phyloP scores from a whole-genome alignment of 2,113 vertebrate species.

The Haemorhous mexicanus region DNA sequence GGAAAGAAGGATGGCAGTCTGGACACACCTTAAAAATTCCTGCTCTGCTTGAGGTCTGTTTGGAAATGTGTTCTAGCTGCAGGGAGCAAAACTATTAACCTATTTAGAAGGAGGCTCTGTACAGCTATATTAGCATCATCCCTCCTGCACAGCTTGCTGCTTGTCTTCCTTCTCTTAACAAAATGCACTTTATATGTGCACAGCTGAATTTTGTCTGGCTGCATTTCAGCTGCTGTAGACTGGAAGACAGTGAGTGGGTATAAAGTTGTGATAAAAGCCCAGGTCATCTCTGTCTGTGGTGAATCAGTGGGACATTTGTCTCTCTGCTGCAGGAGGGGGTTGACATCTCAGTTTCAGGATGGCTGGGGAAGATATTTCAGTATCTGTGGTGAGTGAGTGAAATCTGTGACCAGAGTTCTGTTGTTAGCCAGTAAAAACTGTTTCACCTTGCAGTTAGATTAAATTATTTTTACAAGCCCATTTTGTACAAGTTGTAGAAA shows the following conservation, averaged over 20 bases:
- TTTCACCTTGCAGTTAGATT: neutral
- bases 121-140: slow-evolving; percentile 18
- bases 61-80: slow-evolving; percentile 33
- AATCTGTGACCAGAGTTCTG: neutral
- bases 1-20: neutral
- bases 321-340: neutral
- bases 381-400: neutral
- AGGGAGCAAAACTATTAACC: slow-evolving; percentile 36
- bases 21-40: slow-evolving; percentile 26
- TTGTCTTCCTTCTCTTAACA: neutral
- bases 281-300: neutral
- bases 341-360: neutral
- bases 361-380: neutral
- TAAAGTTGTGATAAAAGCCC: neutral
- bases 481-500: neutral
- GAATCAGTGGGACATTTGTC: neutral
- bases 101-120: slow-evolving; percentile 25
- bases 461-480: neutral
- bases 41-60: neutral
- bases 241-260: neutral
- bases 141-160: neutral
- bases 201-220: slow-evolving; percentile 10
- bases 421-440: neutral
- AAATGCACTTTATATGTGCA: neutral
- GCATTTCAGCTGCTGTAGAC: slow-evolving; percentile 18